Evolutionary conservation across 2,888 invertebrate species (phyloP), one percentile per base, ranked within the genome.

Genomic region (Lasioglossum oenotherae): DNA sequence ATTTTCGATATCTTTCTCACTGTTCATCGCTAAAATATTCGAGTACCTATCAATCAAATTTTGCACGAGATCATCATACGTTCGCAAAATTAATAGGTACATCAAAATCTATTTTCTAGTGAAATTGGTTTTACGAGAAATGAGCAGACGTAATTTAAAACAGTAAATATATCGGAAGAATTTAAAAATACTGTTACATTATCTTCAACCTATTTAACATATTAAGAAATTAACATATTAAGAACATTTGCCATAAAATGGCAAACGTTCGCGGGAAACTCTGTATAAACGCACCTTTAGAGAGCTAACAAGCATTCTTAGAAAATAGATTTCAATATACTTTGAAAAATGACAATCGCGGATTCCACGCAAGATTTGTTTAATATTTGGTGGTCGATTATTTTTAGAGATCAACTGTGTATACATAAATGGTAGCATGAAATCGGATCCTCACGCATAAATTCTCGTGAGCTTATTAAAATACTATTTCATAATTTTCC

Each of bases 391-490:
- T 60, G 31, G 27, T 31, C 64, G 64, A 64, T 31, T 64, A 64
- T 31, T 31, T 31, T 16, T 64, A 16, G 16, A 0, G 64, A 31
- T 64, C 12, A 64, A 64, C 31, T 31, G 64, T 31, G 31, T 16
- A 76, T 35, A 69, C 72, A 69, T 69, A 79, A 80, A 49, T 79
- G 41, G 67, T 86, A 79, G 57, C 73, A 74, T 35, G 60, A 76
- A 60, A 74, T 49, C 82, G 57, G 57, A 57, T 57, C 1, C 23
- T 69, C 76, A 73, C 74, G 78, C 44, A 73, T 60, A 60, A 85
- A 76, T 67, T 57, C 49, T 49, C 12, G 60, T 79, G 78, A 85
- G 74, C 86, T 81, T 85, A 85, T 73, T 78, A 82, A 82, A 86
- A 85, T 85, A 82, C 78, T 86, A 75, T 86, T 81, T 81, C n/a